A percentile compares a stretch with the other conserved stretches of the same genome.
Evolutionary conservation across 2,888 invertebrate genomes (phyloP).

Genomic region (Drosophila lacicola): DNA sequence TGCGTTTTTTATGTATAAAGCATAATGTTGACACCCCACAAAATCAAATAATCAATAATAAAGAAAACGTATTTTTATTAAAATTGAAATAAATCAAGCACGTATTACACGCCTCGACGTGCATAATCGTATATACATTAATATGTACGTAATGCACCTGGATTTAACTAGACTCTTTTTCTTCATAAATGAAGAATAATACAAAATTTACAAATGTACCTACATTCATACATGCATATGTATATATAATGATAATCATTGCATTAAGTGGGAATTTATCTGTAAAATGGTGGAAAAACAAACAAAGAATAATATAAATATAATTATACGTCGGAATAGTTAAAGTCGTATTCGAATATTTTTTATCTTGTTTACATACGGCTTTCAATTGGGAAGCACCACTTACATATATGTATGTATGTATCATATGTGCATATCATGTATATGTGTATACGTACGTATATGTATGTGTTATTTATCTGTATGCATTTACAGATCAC

Average conservation of each 20-base stretch:
- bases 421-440: neutral
- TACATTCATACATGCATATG: neutral
- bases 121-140: conserved; percentile 20
- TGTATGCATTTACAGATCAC: neutral
- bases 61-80: conserved; percentile 22
- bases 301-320: neutral
- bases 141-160: neutral
- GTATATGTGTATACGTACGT: conserved; percentile 10
- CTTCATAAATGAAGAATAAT: neutral
- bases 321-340: neutral
- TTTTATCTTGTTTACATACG: conserved; percentile 4
- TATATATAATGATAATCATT: neutral
- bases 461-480: neutral
- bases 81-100: conserved; percentile 41
- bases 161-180: neutral
- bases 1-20: conserved; percentile 7
- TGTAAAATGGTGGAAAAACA: neutral
- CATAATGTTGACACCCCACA: conserved; percentile 20
- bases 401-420: neutral
- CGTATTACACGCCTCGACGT: conserved; percentile 41
- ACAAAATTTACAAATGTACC: neutral
- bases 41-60: conserved; percentile 42
- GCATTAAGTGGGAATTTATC: neutral
- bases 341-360: neutral
- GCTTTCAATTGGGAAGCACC: conserved; percentile 1